Base-by-base conservation (phyloP, 92 coral and sea anemone genomes). In the Epizoanthus scotinus region DNA sequence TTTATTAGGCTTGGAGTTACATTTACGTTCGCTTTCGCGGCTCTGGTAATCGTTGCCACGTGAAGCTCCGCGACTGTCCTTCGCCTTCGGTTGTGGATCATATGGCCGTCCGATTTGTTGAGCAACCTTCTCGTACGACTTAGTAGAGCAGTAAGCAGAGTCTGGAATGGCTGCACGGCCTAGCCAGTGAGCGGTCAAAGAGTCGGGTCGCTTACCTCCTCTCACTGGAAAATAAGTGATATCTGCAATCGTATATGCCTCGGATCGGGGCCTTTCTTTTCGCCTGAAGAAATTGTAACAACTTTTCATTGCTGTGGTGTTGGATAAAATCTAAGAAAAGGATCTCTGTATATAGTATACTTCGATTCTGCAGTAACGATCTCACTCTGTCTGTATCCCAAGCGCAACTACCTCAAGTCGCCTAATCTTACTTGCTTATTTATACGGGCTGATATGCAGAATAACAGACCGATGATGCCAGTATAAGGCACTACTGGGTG, bases 161-260 rank as follows among this genome's bases (percentile, higher is more conserved):
- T 12, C 40, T 3, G 81, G 81, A 59, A 75, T 17, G 0, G 81
- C 68, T 0, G 57, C 63, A 8, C 81, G 52, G 2, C 34, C 66
- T 3, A 75, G 57, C 81, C 81, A 75, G 57, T 75, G 56, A 8
- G 42, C 24, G 2, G 69, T 75, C 81, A 75, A 34, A 29, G 81
- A 75, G 27, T 75, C 81, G 10, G 81, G 69, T 15, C 67, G 50
- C 2, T 8, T 44, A 8, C 61, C 25, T 36, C 10, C 54, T 18
- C 69, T 54, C 20, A 9, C 44, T 3, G 67, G 56, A 20, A 34
- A 75, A 0, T 58, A 49, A 0, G 61, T 75, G 25, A 58, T 55
- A 60, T 75, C 81, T 26, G 67, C 38, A 14, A 38, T 36, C 7
- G 61, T 67, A 21, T 75, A 40, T 0, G 68, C 68, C 63, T 75